These are phyloP conservation scores for Meghimatium bilineatum DNA, from an alignment of 2,888 invertebrate genomes.

Conservation along the genomic window DNA sequence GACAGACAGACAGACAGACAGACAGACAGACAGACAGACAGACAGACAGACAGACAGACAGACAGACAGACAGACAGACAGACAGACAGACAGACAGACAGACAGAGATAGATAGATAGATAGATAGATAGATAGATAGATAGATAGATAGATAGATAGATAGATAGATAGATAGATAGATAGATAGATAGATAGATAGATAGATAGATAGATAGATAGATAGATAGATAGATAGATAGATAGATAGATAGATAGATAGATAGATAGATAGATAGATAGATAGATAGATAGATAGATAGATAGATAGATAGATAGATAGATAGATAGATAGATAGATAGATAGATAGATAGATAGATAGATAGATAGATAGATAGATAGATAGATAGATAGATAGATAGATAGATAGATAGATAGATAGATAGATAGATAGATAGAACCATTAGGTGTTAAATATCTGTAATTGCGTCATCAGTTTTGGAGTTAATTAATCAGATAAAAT, in stretches of 20 bases:
- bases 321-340: too few species aligned
- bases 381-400: too few species aligned
- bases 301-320: background rate
- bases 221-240: too few species aligned
- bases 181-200: background rate
- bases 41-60: slow-evolving; percentile 19
- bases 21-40: slow-evolving; percentile 23
- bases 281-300: background rate
- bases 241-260: too few species aligned
- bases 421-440: too few species aligned
- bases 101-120: too few species aligned
- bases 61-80: slow-evolving; percentile 24
- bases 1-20: slow-evolving; percentile 17
- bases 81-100: background rate
- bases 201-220: background rate
- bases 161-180: background rate
- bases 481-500: too few species aligned
- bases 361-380: too few species aligned
- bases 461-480: too few species aligned
- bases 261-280: background rate
- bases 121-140: background rate
- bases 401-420: too few species aligned
- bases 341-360: too few species aligned
- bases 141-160: background rate
- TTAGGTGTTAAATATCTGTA: too few species aligned